Evolutionary conservation across 2,113 vertebrate genomes (phyloP), one percentile per base, ranked within the genome.

Genomic region (Rhombomys opimus): DNA sequence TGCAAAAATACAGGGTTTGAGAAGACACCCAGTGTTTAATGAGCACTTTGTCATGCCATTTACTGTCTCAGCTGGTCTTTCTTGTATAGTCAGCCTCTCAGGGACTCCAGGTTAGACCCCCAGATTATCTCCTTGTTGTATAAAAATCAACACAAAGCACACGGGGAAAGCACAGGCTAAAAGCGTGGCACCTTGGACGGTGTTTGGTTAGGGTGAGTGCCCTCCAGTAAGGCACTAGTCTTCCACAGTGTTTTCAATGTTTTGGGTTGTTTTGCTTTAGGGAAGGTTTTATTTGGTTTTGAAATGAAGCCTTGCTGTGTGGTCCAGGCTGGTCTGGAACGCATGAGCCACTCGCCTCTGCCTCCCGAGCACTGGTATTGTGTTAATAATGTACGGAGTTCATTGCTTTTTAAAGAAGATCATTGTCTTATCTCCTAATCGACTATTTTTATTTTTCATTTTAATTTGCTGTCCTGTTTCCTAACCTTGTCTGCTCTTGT

Each of bases 1-100:
- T 93, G 86, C 70, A 67, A 72, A 96, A 91, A 23, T 38, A 72
- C 22, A 89, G 46, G 67, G 82, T 94, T 94, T 88, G 70, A 96
- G 85, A 89, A 92, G 86, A 86, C 22, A n/a, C 81, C 68, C 54
- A 27, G 57, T 77, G 41, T 85, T 87, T 85, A 86, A 70, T 72
- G 87, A 73, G 14, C 87, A 10, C 87, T 91, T 68, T 93, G 87
- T 35, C 90, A 72, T 12, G 11, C 65, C 35, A 20, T 77, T 30
- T 68, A 50, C 80, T 67, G 25, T 85, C 50, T 85, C 15, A 13
- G 0, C 46, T 85, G 77, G 35, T 94, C 54, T 41, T 57, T 61
- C 15, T 91, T 15, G 0, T 23, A 27, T 3, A 87, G 32, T 85
- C 30, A 59, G 38, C 38, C 84, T 70, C 38, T 80, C 4, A 32